phyloP scores from a whole-genome alignment of 2,888 invertebrate genomes.

The Tetragnatha montana region DNA sequence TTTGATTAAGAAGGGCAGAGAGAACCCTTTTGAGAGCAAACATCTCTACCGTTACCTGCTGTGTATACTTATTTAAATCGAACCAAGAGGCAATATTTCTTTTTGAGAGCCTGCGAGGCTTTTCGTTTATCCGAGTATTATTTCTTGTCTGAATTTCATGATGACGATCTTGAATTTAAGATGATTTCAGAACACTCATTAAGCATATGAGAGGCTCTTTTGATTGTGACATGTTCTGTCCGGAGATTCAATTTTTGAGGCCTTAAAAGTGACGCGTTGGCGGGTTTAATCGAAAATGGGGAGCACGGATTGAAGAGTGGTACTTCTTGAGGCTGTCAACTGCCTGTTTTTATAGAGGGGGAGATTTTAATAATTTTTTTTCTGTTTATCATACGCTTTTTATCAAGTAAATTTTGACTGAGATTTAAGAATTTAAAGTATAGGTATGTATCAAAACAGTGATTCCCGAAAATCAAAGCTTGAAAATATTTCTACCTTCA shows the following conservation, averaged over 20 bases:
- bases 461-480: too few species aligned
- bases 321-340: background rate
- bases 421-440: too few species aligned
- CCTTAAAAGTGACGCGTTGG: background rate
- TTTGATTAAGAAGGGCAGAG: conserved; percentile 49
- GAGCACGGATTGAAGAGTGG: background rate
- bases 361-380: background rate
- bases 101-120: conserved; percentile 33
- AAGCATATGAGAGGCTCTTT: conserved; percentile 12
- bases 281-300: conserved; percentile 25
- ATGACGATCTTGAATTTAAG: conserved; percentile 6
- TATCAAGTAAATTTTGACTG: too few species aligned
- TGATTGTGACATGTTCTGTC: conserved; percentile 6
- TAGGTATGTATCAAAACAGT: too few species aligned
- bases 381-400: background rate
- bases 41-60: conserved; percentile 17
- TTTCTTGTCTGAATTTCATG: conserved; percentile 47
- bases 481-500: too few species aligned
- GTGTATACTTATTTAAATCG: conserved; percentile 58
- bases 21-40: conserved; percentile 25
- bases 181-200: conserved; percentile 37
- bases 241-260: conserved; percentile 13
- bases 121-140: conserved; percentile 21
- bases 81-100: conserved; percentile 45
- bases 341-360: background rate